These are phyloP conservation scores for Tenthredo mesomela DNA, from an alignment of 2,888 invertebrate genomes.

Conservation along the genomic window DNA sequence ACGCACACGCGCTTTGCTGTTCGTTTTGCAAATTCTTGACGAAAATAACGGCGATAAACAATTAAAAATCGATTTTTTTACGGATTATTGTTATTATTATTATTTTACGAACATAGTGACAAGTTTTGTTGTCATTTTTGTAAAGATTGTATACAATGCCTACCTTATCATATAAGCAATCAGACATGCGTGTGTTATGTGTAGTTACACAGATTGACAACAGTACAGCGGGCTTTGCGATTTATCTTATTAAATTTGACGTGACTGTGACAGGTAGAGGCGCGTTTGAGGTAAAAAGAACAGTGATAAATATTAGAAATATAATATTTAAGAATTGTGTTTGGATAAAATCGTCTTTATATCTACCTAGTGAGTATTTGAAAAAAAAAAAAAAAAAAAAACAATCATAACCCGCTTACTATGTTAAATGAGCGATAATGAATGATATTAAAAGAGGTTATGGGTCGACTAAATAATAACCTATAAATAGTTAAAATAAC, in stretches of 20 bases:
- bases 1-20: neutral
- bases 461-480: neutral
- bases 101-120: neutral
- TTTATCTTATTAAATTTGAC: neutral
- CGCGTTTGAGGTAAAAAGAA: neutral
- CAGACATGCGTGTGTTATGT: neutral
- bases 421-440: neutral
- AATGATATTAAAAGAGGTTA: neutral
- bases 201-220: neutral
- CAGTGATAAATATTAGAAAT: neutral
- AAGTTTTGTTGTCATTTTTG: neutral
- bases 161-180: neutral
- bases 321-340: neutral
- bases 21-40: neutral
- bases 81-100: neutral
- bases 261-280: neutral
- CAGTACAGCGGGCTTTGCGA: constrained; percentile 1
- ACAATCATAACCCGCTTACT: neutral
- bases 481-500: neutral
- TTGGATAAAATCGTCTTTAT: neutral
- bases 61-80: neutral
- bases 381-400: too few relatives aligned
- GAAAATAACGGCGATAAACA: neutral
- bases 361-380: neutral
- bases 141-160: neutral